phyloP scores from a whole-genome alignment of 1,140 invertebrate genomes.

The Mylabris phalerata region DNA sequence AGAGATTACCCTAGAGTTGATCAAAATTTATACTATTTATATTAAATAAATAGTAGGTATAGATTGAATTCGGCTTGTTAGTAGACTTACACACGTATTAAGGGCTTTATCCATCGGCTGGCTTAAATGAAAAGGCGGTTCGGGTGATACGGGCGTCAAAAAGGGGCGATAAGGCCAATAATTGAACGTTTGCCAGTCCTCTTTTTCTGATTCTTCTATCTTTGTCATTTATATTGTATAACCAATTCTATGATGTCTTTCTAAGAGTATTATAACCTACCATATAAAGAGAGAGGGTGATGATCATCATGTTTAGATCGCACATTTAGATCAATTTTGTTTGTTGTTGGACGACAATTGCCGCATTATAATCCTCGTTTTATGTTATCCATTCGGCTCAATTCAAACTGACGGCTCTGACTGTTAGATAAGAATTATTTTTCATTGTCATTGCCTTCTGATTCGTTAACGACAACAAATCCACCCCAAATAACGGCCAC shows the following conservation, averaged over 20 bases:
- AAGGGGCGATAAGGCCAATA: conserved; percentile 36
- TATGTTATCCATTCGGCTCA: conserved; percentile 18
- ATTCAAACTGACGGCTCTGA: conserved; percentile 21
- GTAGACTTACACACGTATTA: too few species aligned
- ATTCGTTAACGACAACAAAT: too few species aligned
- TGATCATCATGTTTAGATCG: conserved; percentile 38
- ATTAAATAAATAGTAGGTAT: too few species aligned
- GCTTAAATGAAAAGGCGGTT: conserved; percentile 35
- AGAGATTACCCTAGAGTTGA: too few species aligned
- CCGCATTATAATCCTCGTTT: conserved; percentile 37
- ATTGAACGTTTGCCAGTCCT: conserved; percentile 36
- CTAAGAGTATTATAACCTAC: too few species aligned
- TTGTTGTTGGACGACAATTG: conserved; percentile 41
- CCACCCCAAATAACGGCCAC: too few species aligned
- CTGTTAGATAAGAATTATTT: conserved; percentile 33
- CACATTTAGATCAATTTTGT: conserved; percentile 42
- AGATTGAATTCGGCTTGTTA: too few species aligned
- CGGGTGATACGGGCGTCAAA: conserved; percentile 34
- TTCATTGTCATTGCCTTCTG: conserved; percentile 3
- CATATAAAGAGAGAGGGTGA: not conserved
- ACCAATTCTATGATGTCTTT: too few species aligned
- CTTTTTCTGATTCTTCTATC: not conserved
- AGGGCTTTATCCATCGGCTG: too few species aligned
- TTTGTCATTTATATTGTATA: too few species aligned
- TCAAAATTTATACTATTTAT: too few species aligned